phyloP scores from a whole-genome alignment of 53 echinoderm and acorn worm genomes.

The Luidia sarsii region DNA sequence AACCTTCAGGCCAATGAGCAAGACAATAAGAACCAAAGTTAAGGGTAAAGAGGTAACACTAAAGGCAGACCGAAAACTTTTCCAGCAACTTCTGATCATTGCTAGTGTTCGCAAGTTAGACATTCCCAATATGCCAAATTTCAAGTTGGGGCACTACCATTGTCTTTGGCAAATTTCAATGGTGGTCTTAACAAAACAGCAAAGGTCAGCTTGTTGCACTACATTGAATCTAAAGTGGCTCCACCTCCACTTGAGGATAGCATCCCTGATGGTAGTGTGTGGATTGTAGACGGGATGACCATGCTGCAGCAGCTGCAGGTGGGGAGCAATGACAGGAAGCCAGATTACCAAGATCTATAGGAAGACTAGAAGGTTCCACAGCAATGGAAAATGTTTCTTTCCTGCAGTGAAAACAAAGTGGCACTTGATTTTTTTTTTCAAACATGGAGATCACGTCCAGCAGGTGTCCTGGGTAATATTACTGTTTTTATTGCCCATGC shows the following conservation, averaged over 20 bases:
- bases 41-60: constrained; percentile 12
- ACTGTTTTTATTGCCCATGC: constrained; percentile 62
- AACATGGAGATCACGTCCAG: constrained; percentile 15
- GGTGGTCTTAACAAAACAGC: constrained; percentile 9
- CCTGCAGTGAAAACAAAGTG: constrained; percentile 43
- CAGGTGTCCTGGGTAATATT: constrained; percentile 29
- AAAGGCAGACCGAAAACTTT: constrained; percentile 22
- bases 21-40: constrained; percentile 26
- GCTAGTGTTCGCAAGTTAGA: constrained; percentile 13
- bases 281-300: constrained; percentile 45
- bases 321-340: constrained; percentile 54
- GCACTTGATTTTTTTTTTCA: constrained; percentile 40
- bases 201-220: constrained; percentile 17
- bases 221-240: background rate
- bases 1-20: constrained; percentile 6
- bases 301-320: constrained; percentile 16
- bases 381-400: constrained; percentile 62
- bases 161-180: constrained; percentile 12
- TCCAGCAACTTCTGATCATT: background rate
- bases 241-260: background rate
- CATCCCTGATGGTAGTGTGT: constrained; percentile 30
- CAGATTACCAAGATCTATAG: constrained; percentile 15
- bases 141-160: constrained; percentile 15
- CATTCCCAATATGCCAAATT: background rate
- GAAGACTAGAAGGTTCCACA: constrained; percentile 41